Base-by-base conservation (phyloP, 2,888 invertebrate species). In the Pterobdella sp. region DNA sequence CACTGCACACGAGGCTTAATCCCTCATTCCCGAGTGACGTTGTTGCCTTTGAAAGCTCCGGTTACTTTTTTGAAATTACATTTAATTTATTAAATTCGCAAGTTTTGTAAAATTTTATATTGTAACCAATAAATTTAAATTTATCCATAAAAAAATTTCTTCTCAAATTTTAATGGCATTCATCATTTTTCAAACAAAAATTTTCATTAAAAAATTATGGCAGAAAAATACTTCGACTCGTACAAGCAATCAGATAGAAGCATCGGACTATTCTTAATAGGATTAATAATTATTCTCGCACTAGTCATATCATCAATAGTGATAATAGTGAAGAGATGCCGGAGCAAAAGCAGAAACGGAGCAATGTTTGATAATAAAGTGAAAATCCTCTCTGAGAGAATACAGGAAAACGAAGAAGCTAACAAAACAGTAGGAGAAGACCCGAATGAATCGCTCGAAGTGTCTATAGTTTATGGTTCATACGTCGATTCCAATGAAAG, bases 11-110 rank as follows among this genome's bases (percentile, higher is more conserved):
- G 7, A 22, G 3, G 18, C n/a, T 56, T 4, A 4, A 22, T 56
- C 60, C 60, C n/a, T 56, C 60, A 22, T 3, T 56, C 26, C 60
- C 60, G 14, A 56, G 60, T 56, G 60, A 56, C n/a, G 60, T 56
- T 4, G 10, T 56, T 14, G 60, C 60, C n/a, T 56, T 56, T 26
- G 26, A 56, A n/a, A 14, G 3, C 60, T 26, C 60, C 4, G 60
- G 60, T 56, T 56, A 56, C 26, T 14, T 56, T 22, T 3, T 14
- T n/a, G n/a, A n/a, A n/a, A n/a, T n/a, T n/a, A n/a, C n/a, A n/a
- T n/a, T n/a, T n/a, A n/a, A n/a, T n/a, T n/a, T n/a, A n/a, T n/a
- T n/a, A n/a, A n/a, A n/a, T n/a, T n/a, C n/a, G n/a, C n/a, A n/a
- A n/a, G n/a, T n/a, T n/a, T n/a, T n/a, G n/a, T n/a, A n/a, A n/a